phyloP scores from a whole-genome alignment of 2,797 vertebrate genomes.

The Hylomyscus alleni region DNA sequence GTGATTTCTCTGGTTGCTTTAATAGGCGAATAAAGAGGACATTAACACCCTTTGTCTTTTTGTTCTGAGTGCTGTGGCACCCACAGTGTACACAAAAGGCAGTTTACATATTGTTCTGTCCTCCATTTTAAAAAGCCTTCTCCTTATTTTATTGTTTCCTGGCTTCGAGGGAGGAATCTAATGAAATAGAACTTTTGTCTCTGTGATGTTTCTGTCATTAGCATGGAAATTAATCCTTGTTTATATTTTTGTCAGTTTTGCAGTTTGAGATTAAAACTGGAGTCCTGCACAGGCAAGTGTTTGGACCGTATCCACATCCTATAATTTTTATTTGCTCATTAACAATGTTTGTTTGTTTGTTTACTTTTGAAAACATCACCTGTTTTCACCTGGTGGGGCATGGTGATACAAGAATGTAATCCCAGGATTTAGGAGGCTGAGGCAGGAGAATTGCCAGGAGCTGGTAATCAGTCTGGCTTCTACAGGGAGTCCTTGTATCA shows the following conservation, averaged over 20 bases:
- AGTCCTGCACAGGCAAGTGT: background rate
- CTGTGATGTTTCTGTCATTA: conserved; percentile 55
- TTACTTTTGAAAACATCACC: background rate
- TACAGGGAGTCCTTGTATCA: background rate
- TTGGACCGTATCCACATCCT: background rate
- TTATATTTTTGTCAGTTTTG: background rate
- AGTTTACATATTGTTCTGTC: conserved; percentile 3
- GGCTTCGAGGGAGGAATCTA: background rate
- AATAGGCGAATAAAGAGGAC: background rate
- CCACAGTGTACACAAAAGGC: background rate
- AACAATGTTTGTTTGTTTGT: background rate
- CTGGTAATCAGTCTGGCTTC: background rate
- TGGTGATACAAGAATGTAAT: background rate
- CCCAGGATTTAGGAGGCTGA: background rate
- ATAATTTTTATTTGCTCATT: conserved; percentile 50
- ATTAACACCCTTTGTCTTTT: conserved; percentile 1
- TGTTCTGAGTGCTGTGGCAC: background rate
- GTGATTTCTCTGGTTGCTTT: background rate
- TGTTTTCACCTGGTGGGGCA: background rate
- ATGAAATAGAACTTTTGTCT: background rate
- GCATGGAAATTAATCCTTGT: background rate
- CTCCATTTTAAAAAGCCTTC: background rate
- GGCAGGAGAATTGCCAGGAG: background rate
- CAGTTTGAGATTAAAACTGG: background rate
- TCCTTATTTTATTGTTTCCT: conserved; percentile 11